Percentiles rank a stretch among this genome's conserved stretches.
Evolutionary conservation across 2,797 vertebrate genomes (phyloP).

Genomic region (Cyprinella venusta): DNA sequence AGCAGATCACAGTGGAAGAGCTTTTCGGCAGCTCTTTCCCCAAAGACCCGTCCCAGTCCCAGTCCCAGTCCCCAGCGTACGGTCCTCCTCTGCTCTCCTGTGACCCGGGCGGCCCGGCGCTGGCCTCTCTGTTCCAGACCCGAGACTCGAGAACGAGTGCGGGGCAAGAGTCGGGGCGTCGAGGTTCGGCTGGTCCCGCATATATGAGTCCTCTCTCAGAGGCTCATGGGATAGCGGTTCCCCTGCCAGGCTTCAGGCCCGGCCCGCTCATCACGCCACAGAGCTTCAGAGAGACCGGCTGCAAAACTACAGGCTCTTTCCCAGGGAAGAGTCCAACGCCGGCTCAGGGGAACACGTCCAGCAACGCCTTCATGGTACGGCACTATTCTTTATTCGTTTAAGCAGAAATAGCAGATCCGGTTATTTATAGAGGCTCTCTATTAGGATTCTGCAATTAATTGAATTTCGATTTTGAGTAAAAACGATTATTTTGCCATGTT

Average conservation of each 20-base stretch:
- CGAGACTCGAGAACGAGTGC: conserved; percentile 80
- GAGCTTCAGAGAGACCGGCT: conserved; percentile 87
- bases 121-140: conserved; percentile 77
- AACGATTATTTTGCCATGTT: too few species aligned
- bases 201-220: conserved; percentile 84
- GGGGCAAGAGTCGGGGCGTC: conserved; percentile 76
- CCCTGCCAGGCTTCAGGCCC: conserved; percentile 84
- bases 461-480: too few species aligned
- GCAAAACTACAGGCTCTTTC: conserved; percentile 75
- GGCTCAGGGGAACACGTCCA: conserved; percentile 68
- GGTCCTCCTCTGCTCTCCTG: conserved; percentile 72
- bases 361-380: too few species aligned
- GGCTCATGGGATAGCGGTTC: conserved; percentile 77
- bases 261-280: conserved; percentile 89
- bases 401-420: too few species aligned
- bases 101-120: conserved; percentile 74
- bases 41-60: conserved; percentile 80
- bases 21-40: conserved; percentile 91
- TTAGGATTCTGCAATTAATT: too few species aligned
- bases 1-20: conserved; percentile 97
- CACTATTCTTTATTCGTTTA: too few species aligned
- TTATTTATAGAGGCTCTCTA: too few species aligned
- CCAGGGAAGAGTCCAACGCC: conserved; percentile 75
- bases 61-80: conserved; percentile 68
- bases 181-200: background rate